Evolutionary conservation across 1,140 invertebrate species (phyloP).

Genomic region (Drosophila sp.): DNA sequence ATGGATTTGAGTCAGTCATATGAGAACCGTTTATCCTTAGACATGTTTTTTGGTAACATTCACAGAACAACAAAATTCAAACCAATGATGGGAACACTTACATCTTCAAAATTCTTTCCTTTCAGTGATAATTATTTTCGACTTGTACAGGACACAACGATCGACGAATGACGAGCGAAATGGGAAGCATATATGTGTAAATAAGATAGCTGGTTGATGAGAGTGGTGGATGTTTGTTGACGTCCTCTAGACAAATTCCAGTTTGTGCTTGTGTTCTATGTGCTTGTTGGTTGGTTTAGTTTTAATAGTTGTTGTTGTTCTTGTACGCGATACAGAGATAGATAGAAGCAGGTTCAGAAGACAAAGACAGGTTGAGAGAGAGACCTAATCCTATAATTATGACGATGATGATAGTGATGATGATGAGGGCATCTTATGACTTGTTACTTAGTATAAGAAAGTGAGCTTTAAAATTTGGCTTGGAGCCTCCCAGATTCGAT

Average conservation of each 20-base stretch:
- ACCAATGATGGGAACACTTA: constrained; percentile 6
- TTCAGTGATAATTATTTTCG: neutral
- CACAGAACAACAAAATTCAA: constrained; percentile 6
- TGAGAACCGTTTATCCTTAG: neutral
- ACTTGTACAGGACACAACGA: constrained; percentile 22
- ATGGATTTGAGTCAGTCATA: constrained; percentile 5
- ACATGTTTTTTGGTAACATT: neutral
- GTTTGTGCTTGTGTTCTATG: constrained; percentile 25
- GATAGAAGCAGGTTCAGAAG: constrained; percentile 39
- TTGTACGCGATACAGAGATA: constrained; percentile 46
- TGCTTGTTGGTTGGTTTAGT: constrained; percentile 31
- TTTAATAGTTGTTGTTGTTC: constrained; percentile 25
- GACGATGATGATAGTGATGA: constrained; percentile 25
- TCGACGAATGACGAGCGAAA: constrained; percentile 24
- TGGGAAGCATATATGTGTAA: constrained; percentile 33
- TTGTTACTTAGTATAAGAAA: constrained; percentile 23
- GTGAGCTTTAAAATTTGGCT: constrained; percentile 24
- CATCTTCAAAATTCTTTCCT: neutral
- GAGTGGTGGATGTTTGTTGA: constrained; percentile 15
- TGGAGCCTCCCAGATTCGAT: constrained; percentile 32
- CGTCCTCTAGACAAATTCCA: constrained; percentile 18
- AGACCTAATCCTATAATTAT: constrained; percentile 49
- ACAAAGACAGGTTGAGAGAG: constrained; percentile 17
- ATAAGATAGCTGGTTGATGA: constrained; percentile 27
- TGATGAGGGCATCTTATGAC: constrained; percentile 26